phyloP scores from a whole-genome alignment of 2,797 vertebrate genomes.

The Scleropages formosus region DNA sequence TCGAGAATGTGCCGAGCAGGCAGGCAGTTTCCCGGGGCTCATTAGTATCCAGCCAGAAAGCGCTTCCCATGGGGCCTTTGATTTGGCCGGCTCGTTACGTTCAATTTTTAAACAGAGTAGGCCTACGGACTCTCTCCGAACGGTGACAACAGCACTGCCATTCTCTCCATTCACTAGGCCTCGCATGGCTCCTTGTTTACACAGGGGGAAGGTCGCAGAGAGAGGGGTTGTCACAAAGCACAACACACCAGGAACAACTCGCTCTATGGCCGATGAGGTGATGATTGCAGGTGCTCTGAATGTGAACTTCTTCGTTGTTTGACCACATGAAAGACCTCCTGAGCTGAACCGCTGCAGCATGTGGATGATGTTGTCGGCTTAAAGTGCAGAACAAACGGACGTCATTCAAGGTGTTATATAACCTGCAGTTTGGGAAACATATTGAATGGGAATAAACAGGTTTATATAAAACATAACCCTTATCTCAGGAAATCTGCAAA shows the following conservation, averaged over 20 bases:
- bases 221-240: not conserved
- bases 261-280: not conserved
- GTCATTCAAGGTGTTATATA: not conserved
- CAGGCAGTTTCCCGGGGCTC: not conserved
- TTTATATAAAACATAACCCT: not conserved
- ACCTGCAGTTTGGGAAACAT: not conserved
- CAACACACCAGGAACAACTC: not conserved
- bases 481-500: conserved; percentile 6
- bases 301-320: not conserved
- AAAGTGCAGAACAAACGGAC: not conserved
- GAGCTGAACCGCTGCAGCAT: not conserved
- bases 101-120: conserved; percentile 5
- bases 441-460: conserved; percentile 26
- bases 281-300: not conserved
- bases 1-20: not conserved
- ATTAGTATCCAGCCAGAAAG: not conserved
- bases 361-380: conserved; percentile 25
- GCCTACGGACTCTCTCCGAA: conserved; percentile 1
- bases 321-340: not conserved
- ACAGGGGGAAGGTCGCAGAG: not conserved
- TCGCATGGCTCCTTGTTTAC: not conserved
- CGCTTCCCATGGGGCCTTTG: conserved; percentile 2
- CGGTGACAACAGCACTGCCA: not conserved
- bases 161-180: not conserved
- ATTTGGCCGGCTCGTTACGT: conserved; percentile 12